Evolutionary conservation across 2,113 vertebrate genomes (phyloP).

Genomic region (Chascanopsetta lugubris): DNA sequence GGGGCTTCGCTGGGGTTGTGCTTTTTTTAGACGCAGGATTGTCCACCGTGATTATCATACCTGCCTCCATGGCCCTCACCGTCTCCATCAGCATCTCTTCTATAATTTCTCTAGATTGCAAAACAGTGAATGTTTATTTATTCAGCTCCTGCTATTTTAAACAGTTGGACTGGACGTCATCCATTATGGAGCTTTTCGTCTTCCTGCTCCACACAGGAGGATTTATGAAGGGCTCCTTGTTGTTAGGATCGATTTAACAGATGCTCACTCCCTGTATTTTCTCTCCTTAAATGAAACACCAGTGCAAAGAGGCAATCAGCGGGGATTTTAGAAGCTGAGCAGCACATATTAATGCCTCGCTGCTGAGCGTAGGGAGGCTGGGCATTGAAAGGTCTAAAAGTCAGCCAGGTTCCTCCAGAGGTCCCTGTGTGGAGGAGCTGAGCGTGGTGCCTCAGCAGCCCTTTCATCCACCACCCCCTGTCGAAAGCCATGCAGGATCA

Average conservation of each 20-base stretch:
- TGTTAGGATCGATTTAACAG: slow-evolving; percentile 9
- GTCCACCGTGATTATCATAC: slow-evolving; percentile 37
- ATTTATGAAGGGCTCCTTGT: not conserved
- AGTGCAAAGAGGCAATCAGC: slow-evolving; percentile 51
- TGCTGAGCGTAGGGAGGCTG: slow-evolving; percentile 51
- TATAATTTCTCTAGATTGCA: not conserved
- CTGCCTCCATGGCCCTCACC: slow-evolving; percentile 22
- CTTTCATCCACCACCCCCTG: slow-evolving; percentile 22
- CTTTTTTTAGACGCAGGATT: slow-evolving; percentile 59
- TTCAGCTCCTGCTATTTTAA: not conserved
- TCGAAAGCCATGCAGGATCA: slow-evolving; percentile 16
- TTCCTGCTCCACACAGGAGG: not conserved
- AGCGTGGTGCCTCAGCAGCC: slow-evolving; percentile 21
- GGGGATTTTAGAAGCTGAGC: slow-evolving; percentile 50
- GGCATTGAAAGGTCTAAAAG: slow-evolving; percentile 63
- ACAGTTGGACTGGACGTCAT: not conserved
- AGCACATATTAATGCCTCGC: slow-evolving; percentile 71
- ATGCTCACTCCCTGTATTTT: slow-evolving; percentile 1
- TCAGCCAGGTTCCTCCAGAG: slow-evolving; percentile 40
- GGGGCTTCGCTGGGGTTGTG: slow-evolving; percentile 24
- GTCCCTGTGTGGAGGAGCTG: slow-evolving; percentile 11
- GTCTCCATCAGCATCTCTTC: slow-evolving; percentile 20
- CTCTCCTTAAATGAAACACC: slow-evolving; percentile 33
- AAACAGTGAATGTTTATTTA: not conserved
- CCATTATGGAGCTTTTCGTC: slow-evolving; percentile 6